A percentile compares a stretch with the other conserved stretches of the same genome.
These are phyloP conservation scores for Mungos mungo DNA, from an alignment of 2,113 vertebrate species.

Conservation along the genomic window DNA sequence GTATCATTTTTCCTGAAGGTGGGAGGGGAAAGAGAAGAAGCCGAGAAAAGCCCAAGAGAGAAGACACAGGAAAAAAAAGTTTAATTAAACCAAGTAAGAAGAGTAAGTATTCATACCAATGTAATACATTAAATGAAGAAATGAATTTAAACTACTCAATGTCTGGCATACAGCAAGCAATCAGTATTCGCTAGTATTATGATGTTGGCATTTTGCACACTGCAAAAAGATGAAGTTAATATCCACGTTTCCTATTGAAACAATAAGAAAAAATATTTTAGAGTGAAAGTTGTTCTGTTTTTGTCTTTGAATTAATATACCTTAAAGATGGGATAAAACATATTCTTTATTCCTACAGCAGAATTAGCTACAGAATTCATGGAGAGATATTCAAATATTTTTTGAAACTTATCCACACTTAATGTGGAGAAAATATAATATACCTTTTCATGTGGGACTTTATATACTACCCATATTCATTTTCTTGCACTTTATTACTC, in stretches of 20 bases:
- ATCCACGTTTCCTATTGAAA: background rate
- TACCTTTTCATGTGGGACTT: background rate
- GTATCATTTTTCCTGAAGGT: background rate
- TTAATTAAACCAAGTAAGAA: background rate
- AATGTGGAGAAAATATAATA: background rate
- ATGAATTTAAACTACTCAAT: background rate
- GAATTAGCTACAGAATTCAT: background rate
- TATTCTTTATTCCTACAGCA: background rate
- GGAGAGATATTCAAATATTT: background rate
- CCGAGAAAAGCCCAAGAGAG: background rate
- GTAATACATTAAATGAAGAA: background rate
- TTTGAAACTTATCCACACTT: background rate
- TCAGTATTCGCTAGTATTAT: background rate
- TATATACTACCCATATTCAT: background rate
- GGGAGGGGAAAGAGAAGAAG: background rate
- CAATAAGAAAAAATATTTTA: background rate
- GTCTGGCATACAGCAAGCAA: background rate
- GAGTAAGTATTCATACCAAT: background rate
- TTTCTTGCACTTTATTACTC: background rate
- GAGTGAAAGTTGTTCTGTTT: background rate
- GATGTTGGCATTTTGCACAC: background rate
- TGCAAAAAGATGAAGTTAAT: background rate
- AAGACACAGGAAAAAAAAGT: background rate
- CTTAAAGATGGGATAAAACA: background rate
- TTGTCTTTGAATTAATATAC: slow-evolving; percentile 26